A percentile compares a stretch with the other conserved stretches of the same genome.
These are phyloP conservation scores for Ophioderma brevispina DNA, from an alignment of 35 echinoderm and acorn worm species.

Conservation along the genomic window DNA sequence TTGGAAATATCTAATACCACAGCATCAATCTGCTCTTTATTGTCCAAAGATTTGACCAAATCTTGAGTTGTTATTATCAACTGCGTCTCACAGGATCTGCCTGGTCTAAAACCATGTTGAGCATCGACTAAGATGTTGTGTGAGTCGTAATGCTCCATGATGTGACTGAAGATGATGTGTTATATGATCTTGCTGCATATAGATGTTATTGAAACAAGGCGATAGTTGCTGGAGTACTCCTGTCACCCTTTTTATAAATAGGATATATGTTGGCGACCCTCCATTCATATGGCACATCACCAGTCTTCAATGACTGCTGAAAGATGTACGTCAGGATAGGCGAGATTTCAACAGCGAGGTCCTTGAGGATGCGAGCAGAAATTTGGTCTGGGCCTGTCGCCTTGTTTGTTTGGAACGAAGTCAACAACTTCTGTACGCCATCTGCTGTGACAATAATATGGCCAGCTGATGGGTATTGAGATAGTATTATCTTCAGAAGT, in stretches of 20 bases:
- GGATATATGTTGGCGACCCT: conserved; percentile 20
- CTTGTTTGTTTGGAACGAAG: neutral
- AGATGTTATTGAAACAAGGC: conserved; percentile 40
- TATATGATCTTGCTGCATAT: conserved; percentile 21
- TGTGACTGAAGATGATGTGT: conserved; percentile 41
- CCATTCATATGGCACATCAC: conserved; percentile 17
- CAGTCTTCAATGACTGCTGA: conserved; percentile 18
- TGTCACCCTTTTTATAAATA: conserved; percentile 20
- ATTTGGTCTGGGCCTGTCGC: conserved; percentile 12
- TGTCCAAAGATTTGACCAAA: neutral
- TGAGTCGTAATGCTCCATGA: conserved; percentile 48
- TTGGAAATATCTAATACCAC: too few relatives aligned
- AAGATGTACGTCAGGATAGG: conserved; percentile 20
- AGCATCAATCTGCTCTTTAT: too few relatives aligned
- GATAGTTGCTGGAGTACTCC: conserved; percentile 30
- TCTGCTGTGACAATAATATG: conserved; percentile 3
- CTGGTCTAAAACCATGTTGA: conserved; percentile 56
- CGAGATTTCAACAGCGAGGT: conserved; percentile 7
- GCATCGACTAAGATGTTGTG: conserved; percentile 23
- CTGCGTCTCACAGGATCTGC: conserved; percentile 26
- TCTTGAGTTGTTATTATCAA: conserved; percentile 13
- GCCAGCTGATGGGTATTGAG: neutral
- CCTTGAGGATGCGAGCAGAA: conserved; percentile 19
- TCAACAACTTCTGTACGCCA: neutral
- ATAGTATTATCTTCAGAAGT: conserved; percentile 31